Conservation (phyloP, 2,113 vertebrate species). For the Suncus etruscus region DNA sequence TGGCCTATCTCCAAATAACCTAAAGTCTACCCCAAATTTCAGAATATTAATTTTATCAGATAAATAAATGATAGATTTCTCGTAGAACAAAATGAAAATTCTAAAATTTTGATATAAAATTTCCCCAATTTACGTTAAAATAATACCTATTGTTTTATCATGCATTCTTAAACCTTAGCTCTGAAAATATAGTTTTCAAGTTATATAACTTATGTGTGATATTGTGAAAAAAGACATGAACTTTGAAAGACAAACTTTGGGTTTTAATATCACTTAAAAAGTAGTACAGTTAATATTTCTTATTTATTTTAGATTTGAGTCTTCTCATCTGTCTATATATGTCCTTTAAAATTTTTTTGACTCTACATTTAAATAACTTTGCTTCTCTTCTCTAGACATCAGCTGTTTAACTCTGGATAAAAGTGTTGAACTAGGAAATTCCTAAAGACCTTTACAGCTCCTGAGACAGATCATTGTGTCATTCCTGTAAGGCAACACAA, state of each 20-base stretch:
- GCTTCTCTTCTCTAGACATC: neutral
- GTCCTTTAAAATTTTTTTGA: neutral
- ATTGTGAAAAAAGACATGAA: neutral
- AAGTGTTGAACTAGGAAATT: neutral
- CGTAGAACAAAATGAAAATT: neutral
- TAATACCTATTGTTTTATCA: neutral
- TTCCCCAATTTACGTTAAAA: neutral
- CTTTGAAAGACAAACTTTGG: neutral
- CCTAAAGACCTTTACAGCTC: neutral
- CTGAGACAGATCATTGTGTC: neutral
- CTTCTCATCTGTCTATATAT: neutral
- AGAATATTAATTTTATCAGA: neutral
- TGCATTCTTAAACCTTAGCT: neutral
- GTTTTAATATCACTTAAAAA: neutral
- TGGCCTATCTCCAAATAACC: neutral
- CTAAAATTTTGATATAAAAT: conserved; percentile 9
- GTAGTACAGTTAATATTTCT: neutral
- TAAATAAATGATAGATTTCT: neutral
- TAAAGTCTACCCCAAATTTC: neutral
- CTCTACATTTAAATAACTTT: neutral
- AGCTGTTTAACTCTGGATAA: neutral
- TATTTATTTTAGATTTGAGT: neutral
- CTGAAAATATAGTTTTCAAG: neutral
- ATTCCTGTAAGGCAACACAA: neutral
- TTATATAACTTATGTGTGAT: neutral